Evolutionary conservation across 2,113 vertebrate genomes (phyloP).

Genomic region (Plotosus lineatus): DNA sequence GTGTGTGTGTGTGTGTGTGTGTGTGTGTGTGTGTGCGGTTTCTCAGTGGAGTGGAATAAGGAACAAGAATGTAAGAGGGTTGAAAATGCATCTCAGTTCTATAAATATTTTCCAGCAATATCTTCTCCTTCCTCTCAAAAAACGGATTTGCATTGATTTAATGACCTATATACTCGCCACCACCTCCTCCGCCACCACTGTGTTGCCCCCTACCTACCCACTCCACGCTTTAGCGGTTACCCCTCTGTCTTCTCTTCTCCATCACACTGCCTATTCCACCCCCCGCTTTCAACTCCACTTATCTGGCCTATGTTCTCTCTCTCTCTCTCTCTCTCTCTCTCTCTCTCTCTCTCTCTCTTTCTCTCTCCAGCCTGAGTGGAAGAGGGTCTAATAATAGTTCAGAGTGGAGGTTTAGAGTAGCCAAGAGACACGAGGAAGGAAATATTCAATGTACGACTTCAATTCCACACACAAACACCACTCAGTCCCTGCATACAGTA

Average conservation of each 20-base stretch:
- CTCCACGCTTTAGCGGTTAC: constrained; percentile 56
- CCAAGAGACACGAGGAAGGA: constrained; percentile 50
- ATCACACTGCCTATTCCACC: constrained; percentile 2
- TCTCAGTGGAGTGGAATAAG: constrained; percentile 16
- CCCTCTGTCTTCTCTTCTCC: constrained; percentile 45
- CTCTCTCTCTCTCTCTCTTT: neutral
- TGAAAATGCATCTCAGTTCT: constrained; percentile 64
- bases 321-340: neutral
- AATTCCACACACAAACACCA: constrained; percentile 3
- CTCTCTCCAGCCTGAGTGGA: constrained; percentile 57
- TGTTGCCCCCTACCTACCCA: constrained; percentile 51
- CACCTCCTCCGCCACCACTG: constrained; percentile 42
- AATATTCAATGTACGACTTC: constrained; percentile 19
- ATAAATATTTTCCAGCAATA: constrained; percentile 66
- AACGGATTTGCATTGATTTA: constrained; percentile 80
- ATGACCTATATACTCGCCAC: constrained; percentile 75
- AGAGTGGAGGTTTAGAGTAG: constrained; percentile 53
- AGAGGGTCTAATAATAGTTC: constrained; percentile 68
- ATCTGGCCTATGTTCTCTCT: constrained; percentile 39
- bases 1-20: neutral
- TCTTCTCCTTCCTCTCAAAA: constrained; percentile 69
- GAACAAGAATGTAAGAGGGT: neutral
- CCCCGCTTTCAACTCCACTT: constrained; percentile 46
- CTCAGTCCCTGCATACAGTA: neutral
- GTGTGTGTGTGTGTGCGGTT: neutral